These are phyloP conservation scores for Parotia lawesii DNA, from an alignment of 2,113 vertebrate species.

Conservation along the genomic window DNA sequence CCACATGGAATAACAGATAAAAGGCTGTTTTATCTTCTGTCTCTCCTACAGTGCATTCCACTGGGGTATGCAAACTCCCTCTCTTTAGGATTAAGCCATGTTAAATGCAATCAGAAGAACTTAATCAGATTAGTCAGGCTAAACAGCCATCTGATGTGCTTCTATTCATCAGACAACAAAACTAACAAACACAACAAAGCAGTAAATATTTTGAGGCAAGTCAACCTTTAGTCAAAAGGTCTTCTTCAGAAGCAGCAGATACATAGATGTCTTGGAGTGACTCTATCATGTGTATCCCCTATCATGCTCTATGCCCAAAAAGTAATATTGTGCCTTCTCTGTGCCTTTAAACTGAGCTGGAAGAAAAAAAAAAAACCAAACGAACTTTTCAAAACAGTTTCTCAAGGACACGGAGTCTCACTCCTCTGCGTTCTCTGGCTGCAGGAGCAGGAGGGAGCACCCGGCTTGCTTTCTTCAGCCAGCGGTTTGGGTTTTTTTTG, in stretches of 20 bases:
- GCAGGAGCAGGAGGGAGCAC: no score
- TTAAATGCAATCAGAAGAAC: not conserved
- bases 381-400: no score
- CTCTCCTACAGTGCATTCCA: not conserved
- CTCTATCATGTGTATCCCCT: no score
- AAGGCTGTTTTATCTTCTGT: not conserved
- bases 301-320: no score
- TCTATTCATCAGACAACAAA: not conserved
- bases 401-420: no score
- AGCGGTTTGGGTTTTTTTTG: no score
- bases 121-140: not conserved
- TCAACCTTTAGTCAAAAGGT: not conserved
- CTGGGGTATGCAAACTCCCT: not conserved
- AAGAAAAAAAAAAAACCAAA: no score
- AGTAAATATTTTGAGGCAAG: not conserved
- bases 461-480: no score
- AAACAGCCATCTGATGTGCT: not conserved
- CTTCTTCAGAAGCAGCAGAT: not conserved
- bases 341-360: no score
- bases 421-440: no score
- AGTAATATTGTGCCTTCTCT: no score
- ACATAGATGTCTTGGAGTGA: no score
- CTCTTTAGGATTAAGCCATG: not conserved
- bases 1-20: not conserved
- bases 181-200: not conserved